phyloP scores from a whole-genome alignment of 2,113 vertebrate genomes.

The Hypocryptadius cinnamomeus region DNA sequence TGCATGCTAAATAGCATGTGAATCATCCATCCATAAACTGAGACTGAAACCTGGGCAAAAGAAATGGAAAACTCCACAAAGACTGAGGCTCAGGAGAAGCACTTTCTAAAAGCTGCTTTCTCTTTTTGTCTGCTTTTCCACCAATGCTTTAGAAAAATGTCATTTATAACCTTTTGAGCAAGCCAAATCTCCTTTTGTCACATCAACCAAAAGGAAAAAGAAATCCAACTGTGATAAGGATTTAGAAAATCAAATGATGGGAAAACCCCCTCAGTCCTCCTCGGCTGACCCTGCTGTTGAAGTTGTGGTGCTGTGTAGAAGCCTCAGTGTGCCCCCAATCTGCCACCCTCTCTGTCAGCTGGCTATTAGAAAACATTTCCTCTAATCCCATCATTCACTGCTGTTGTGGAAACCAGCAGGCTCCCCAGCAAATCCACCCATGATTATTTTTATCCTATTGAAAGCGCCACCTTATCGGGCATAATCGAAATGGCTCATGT shows the following conservation, averaged over 20 bases:
- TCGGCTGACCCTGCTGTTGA: neutral
- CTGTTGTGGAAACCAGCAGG: constrained; percentile 34
- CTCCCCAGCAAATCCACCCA: constrained; percentile 8
- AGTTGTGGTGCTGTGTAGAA: neutral
- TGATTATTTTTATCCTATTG: neutral
- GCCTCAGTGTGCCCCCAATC: neutral
- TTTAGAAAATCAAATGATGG: neutral
- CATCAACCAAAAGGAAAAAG: neutral
- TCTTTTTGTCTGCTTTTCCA: neutral
- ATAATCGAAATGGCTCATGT: neutral
- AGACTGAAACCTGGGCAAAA: neutral
- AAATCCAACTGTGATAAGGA: neutral
- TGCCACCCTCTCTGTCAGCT: neutral
- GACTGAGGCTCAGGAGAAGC: neutral
- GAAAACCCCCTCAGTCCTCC: neutral
- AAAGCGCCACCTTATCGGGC: neutral
- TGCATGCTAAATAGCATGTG: neutral
- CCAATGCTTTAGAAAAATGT: neutral
- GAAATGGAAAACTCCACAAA: neutral
- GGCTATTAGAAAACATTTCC: neutral
- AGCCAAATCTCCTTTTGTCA: neutral
- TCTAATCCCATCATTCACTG: constrained; percentile 17
- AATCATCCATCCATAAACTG: neutral
- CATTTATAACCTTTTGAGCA: neutral
- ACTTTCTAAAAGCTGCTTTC: neutral